Evolutionary conservation across 2,797 vertebrate species (phyloP).

Genomic region (Heterohyrax brucei): DNA sequence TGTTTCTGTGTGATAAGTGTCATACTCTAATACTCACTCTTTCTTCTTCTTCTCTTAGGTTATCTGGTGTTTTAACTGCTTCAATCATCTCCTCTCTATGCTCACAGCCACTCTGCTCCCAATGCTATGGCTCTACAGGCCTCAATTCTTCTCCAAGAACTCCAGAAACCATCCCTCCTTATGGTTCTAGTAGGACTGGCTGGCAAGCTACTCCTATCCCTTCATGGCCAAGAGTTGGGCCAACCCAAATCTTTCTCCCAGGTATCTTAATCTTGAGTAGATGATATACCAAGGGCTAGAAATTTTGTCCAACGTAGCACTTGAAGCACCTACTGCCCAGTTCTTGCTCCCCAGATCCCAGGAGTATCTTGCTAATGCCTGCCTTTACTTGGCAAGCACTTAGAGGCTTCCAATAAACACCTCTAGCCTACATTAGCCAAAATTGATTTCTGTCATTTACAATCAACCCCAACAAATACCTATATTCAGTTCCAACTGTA

Average conservation of each 20-base stretch:
- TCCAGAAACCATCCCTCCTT: neutral
- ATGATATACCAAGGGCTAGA: neutral
- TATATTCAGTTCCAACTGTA: neutral
- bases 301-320: neutral
- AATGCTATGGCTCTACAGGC: neutral
- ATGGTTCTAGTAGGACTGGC: neutral
- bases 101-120: neutral
- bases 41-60: neutral
- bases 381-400: neutral
- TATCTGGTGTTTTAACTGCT: neutral
- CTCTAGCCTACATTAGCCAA: neutral
- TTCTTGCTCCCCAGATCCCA: neutral
- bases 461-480: neutral
- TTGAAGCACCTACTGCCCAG: neutral
- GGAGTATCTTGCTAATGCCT: neutral
- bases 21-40: neutral
- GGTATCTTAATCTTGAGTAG: neutral
- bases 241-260: neutral
- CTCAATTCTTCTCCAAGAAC: constrained; percentile 34
- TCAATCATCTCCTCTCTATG: neutral
- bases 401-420: neutral
- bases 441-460: neutral
- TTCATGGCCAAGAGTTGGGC: neutral
- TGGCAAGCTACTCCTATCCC: neutral
- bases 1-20: neutral